phyloP scores from a whole-genome alignment of 2,888 invertebrate species.

The Laspeyria flexula region DNA sequence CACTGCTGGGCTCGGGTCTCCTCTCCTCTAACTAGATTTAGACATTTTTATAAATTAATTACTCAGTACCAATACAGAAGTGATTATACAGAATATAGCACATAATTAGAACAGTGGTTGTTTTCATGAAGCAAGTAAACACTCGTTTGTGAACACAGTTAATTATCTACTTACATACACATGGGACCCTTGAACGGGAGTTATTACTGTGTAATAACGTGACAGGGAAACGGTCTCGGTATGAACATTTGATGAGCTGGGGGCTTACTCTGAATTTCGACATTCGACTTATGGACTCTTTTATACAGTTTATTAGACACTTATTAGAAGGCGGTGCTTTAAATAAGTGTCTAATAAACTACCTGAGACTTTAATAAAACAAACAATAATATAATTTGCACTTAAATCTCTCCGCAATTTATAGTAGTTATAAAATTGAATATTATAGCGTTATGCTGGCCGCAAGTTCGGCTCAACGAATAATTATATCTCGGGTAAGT shows the following conservation, averaged over 20 bases:
- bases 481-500: slow-evolving; percentile 77
- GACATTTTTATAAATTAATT: too few species aligned
- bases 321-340: too few species aligned
- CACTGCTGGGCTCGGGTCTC: too few species aligned
- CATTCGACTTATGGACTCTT: too few species aligned
- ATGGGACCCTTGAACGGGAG: neutral
- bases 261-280: too few species aligned
- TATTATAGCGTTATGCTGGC: slow-evolving; percentile 38
- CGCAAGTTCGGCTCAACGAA: slow-evolving; percentile 58
- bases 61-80: too few species aligned
- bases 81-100: neutral
- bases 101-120: neutral
- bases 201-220: too few species aligned
- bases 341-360: too few species aligned
- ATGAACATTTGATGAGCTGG: too few species aligned
- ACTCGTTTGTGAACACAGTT: neutral
- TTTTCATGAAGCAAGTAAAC: neutral
- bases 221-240: too few species aligned
- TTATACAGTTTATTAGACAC: too few species aligned
- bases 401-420: slow-evolving; percentile 18
- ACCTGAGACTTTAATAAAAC: neutral
- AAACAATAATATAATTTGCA: neutral
- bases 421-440: slow-evolving; percentile 52
- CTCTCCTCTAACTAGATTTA: too few species aligned
- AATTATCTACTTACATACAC: neutral